Base-by-base conservation (phyloP, 2,113 vertebrate species). In the Notarius quadriscutis region DNA sequence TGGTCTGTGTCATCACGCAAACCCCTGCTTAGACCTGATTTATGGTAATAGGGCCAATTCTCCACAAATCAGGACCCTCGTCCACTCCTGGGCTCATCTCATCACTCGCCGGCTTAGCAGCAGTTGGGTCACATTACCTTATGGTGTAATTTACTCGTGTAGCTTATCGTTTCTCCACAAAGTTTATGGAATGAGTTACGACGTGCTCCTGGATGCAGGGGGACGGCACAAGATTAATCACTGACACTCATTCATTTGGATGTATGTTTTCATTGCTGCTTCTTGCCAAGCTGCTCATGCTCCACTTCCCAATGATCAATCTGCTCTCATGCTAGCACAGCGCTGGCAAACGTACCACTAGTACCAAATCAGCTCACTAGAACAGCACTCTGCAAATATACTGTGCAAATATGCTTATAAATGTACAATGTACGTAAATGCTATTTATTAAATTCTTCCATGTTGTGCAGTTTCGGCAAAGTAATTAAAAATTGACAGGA, bases 241-340 rank as follows among this genome's bases (percentile, higher is more conserved):
- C 77, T 86, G 88, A 92, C 90, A 91, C 88, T 90, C 88, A 89
- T 91, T 91, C 91, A 90, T 89, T 84, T 87, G 72, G 89, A 91
- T 86, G 87, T 89, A 90, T 81, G 86, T 88, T 90, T 91, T 90
- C 89, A 89, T 91, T 81, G 86, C 84, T 20, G 71, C 84, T 86
- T 84, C 75, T 78, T 63, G 81, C 88, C 91, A 87, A 91, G 74
- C 72, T 81, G 85, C 84, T 69, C 83, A 41, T 72, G 78, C 84
- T 88, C 80, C 58, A 84, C 75, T 72, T 60, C 41, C 55, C 78
- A 57, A 81, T 83, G 83, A 90, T 90, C 79, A 90, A 90, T 90
- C 89, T 88, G 87, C 77, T 77, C 55, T 79, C 71, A 80, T 74
- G 72, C 85, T 53, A 5, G 62, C 87, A 87, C 77, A 20, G 9